Conservation (phyloP, 2,888 invertebrate species). For the Trissolcus japonicus region DNA sequence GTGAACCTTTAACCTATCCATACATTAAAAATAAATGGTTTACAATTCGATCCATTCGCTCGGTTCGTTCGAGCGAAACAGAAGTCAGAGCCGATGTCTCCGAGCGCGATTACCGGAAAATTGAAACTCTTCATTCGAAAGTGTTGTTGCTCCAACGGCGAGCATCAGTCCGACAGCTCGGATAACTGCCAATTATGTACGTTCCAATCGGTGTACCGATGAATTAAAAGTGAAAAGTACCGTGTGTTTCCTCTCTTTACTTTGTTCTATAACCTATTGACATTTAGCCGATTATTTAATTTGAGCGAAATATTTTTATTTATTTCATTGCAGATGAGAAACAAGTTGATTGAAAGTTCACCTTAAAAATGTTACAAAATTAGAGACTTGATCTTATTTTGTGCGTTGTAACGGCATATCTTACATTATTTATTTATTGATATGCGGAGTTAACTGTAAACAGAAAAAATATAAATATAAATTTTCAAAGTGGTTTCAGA, state of each 20-base stretch:
- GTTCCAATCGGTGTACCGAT: constrained; percentile 17
- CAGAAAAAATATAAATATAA: too few species aligned
- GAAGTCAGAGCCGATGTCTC: constrained; percentile 35
- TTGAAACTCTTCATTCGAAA: constrained; percentile 57
- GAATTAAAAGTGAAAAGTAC: constrained; percentile 49
- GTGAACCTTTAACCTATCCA: too few species aligned
- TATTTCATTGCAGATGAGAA: too few species aligned
- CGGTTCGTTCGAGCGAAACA: constrained; percentile 35
- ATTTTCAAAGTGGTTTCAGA: too few species aligned
- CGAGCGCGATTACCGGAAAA: constrained; percentile 51
- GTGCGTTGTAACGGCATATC: too few species aligned
- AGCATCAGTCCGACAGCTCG: constrained; percentile 23
- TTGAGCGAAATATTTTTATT: too few species aligned
- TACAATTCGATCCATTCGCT: constrained; percentile 12
- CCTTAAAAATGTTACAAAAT: too few species aligned
- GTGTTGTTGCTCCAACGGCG: constrained; percentile 46
- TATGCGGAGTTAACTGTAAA: too few species aligned
- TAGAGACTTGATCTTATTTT: too few species aligned
- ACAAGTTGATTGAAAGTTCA: too few species aligned
- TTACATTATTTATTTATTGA: too few species aligned
- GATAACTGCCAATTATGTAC: constrained; percentile 40
- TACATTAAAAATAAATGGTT: too few species aligned
- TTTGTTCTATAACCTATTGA: constrained; percentile 11
- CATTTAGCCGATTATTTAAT: neutral
- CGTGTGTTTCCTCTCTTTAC: constrained; percentile 1